phyloP scores from a whole-genome alignment of 2,888 invertebrate species.

The Oscheius myriophilus region DNA sequence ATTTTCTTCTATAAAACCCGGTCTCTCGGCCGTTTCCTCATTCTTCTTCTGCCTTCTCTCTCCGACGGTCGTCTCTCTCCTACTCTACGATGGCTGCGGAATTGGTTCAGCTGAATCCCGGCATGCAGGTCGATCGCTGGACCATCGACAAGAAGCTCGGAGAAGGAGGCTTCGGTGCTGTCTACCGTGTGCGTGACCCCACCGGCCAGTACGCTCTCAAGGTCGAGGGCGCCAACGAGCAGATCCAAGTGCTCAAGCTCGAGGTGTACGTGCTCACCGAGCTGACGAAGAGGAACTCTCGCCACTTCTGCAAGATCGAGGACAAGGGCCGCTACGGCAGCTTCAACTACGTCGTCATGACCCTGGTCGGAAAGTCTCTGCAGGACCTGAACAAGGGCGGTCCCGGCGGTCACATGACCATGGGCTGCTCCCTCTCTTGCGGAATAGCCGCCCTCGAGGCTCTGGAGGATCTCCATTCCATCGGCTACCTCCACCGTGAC shows the following conservation, averaged over 20 bases:
- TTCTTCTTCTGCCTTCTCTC: neutral
- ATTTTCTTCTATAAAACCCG: too few relatives aligned
- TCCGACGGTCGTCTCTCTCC: neutral
- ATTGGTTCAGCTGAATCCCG: conserved; percentile 59
- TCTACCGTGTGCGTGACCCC: conserved; percentile 58
- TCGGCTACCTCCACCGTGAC: conserved; percentile 60
- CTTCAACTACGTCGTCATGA: conserved; percentile 67
- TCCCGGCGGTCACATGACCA: conserved; percentile 50
- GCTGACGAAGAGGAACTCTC: conserved; percentile 54
- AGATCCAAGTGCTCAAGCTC: conserved; percentile 60
- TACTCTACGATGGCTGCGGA: conserved; percentile 43
- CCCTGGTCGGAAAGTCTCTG: conserved; percentile 65
- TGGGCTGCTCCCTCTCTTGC: conserved; percentile 50
- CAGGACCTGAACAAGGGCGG: conserved; percentile 51
- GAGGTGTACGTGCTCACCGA: conserved; percentile 63
- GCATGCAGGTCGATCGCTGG: conserved; percentile 62
- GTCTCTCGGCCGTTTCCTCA: too few relatives aligned
- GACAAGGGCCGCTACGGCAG: conserved; percentile 62
- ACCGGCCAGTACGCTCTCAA: conserved; percentile 63
- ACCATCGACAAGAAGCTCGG: conserved; percentile 65
- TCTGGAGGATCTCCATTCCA: conserved; percentile 60
- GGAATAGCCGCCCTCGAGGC: conserved; percentile 53
- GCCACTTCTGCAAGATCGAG: conserved; percentile 66
- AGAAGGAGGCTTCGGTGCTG: conserved; percentile 64
- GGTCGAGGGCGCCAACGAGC: conserved; percentile 56